phyloP scores from a whole-genome alignment of 2,113 vertebrate genomes.

The Tinamus guttatus region DNA sequence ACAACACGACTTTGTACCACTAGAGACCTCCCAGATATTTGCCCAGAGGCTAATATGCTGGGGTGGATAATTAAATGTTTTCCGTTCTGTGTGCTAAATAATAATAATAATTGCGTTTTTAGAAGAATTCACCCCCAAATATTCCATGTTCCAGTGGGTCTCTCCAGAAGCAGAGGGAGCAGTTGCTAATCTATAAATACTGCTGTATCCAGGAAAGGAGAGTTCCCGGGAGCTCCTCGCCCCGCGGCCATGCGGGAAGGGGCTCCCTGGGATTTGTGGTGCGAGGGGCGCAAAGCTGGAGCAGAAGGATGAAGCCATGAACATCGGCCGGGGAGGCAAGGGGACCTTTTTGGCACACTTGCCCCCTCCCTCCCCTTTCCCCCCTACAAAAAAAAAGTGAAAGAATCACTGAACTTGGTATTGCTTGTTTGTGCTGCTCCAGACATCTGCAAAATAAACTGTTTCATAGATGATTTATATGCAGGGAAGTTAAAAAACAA shows the following conservation, averaged over 20 bases:
- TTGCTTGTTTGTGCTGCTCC: constrained; percentile 51
- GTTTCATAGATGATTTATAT: constrained; percentile 55
- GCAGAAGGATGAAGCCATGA: background rate
- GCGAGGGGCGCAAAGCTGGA: accelerated
- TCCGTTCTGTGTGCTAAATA: background rate
- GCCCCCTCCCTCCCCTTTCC: background rate
- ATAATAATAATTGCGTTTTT: background rate
- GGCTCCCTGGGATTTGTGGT: background rate
- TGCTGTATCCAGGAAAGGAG: background rate
- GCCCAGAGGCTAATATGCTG: background rate
- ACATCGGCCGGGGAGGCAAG: background rate
- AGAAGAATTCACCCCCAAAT: background rate
- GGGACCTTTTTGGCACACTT: background rate
- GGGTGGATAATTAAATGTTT: background rate
- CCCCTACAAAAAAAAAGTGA: background rate
- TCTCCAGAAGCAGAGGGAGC: constrained; percentile 2
- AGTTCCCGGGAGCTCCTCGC: background rate
- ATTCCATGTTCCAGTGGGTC: background rate
- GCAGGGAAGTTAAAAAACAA: constrained; percentile 59
- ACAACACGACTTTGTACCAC: background rate
- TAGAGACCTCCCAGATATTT: constrained; percentile 23
- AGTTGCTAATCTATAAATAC: background rate
- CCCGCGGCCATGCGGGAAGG: background rate
- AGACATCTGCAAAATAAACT: constrained; percentile 47
- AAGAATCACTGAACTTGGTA: constrained; percentile 41